These are phyloP conservation scores for Rutpela maculata DNA, from an alignment of 2,888 invertebrate species.

Conservation along the genomic window DNA sequence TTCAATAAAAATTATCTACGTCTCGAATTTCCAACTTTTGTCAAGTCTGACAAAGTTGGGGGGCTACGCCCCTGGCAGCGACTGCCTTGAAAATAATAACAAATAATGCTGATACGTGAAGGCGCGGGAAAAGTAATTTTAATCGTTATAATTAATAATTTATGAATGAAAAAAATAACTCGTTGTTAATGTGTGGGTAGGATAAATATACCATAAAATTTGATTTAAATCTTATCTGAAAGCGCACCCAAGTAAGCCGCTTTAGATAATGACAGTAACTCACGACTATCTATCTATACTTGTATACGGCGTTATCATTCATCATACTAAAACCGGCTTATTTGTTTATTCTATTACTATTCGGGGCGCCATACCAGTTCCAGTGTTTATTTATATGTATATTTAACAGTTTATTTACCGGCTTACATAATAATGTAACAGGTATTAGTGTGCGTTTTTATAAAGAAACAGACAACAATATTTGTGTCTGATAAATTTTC, in stretches of 20 bases:
- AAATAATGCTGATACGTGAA: neutral
- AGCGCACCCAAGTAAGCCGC: neutral
- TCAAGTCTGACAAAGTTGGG: too few species aligned
- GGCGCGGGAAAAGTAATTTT: neutral
- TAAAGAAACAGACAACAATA: neutral
- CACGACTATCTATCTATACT: neutral
- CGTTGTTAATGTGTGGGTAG: neutral
- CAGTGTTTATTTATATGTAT: slow-evolving; percentile 26
- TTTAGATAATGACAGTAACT: slow-evolving; percentile 5
- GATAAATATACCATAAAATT: neutral
- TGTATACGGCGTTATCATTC: neutral
- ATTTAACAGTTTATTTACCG: slow-evolving; percentile 10
- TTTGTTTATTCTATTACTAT: slow-evolving; percentile 12
- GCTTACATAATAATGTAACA: slow-evolving; percentile 8
- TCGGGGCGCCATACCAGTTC: slow-evolving; percentile 17
- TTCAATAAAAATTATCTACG: too few species aligned
- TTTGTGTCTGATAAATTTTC: neutral
- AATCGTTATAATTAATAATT: too few species aligned
- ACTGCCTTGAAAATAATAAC: neutral
- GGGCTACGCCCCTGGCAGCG: too few species aligned
- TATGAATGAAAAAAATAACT: neutral
- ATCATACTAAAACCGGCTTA: slow-evolving; percentile 20
- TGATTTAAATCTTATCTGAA: slow-evolving; percentile 10
- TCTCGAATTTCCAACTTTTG: too few species aligned
- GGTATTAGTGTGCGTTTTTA: neutral